Conservation (phyloP, 2,797 vertebrate genomes). For the Anguilla anguilla region DNA sequence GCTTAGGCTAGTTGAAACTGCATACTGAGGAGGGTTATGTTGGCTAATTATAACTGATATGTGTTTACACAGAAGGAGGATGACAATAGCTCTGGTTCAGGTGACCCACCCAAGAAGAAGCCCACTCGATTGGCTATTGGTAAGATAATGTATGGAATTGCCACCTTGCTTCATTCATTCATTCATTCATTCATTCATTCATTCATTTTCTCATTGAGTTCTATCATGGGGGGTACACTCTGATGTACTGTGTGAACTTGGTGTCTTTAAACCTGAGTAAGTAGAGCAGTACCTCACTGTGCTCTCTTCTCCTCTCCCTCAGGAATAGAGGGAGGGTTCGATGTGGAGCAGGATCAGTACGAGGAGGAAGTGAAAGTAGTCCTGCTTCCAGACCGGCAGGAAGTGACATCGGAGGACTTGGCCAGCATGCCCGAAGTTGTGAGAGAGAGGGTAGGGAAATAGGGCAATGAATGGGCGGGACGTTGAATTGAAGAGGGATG, state of each 20-base stretch:
- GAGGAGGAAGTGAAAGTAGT: constrained; percentile 94
- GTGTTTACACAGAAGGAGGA: constrained; percentile 83
- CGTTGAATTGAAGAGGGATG: background rate
- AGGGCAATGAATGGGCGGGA: background rate
- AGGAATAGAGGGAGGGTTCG: constrained; percentile 97
- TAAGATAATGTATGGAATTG: constrained; percentile 53
- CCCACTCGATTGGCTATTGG: constrained; percentile 96
- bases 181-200: background rate
- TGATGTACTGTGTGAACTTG: background rate
- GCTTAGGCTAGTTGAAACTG: background rate
- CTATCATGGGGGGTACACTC: background rate
- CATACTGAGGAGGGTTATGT: background rate
- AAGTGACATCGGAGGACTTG: constrained; percentile 89
- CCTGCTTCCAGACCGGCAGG: constrained; percentile 91
- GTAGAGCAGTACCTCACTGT: background rate
- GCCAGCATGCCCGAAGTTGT: constrained; percentile 87
- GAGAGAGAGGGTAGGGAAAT: constrained; percentile 84
- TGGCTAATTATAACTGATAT: constrained; percentile 17
- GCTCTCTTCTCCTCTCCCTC: constrained; percentile 27
- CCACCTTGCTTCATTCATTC: background rate
- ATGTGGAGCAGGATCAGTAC: constrained; percentile 92
- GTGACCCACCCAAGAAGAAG: constrained; percentile 97
- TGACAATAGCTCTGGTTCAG: constrained; percentile 82
- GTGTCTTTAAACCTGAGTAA: background rate
- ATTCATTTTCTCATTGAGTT: background rate